Evolutionary conservation across 2,888 invertebrate species (phyloP), one percentile per base, ranked within the genome.

Genomic region (Latrodectus elegans): DNA sequence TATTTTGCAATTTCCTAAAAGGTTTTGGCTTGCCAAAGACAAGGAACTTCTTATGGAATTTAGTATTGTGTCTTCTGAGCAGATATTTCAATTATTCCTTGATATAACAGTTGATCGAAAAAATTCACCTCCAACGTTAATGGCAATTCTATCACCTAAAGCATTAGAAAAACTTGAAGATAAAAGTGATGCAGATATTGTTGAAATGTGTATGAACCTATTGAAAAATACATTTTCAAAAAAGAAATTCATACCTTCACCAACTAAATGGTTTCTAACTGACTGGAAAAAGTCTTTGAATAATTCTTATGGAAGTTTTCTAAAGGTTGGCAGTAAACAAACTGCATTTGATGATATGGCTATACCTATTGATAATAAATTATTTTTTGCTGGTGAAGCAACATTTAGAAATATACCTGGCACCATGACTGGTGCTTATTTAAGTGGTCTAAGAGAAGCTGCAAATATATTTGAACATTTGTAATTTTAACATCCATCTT

Each of bases 341-440:
- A 91, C 92, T 8, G 90, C 91, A 49, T 93, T 93, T 90, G 92
- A 93, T 81, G 88, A 89, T 49, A 84, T 93, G 84, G 92, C 93
- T 15, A 90, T 91, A 84, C 90, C 92, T 15, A 90, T 93, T n/a
- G 90, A 91, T 15, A 90, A 91, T 17, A 92, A 91, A 84, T 22
- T 93, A 12, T 93, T 91, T 90, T 93, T 93, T 90, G 93, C 93
- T 68, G 93, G 93, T 87, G 93, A 93, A 92, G 87, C 84, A n/a
- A 89, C 89, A 49, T 82, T 83, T 65, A 75, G 81, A 52, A 83
- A 84, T 53, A 60, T 80, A 15, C 89, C 84, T 11, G 74, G 83
- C 89, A 91, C 92, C 9, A 90, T 92, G 49, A 90, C 92, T 1
- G 92, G 92, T 73, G 92, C 92, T 6, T 92, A 91, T 89, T 89